Conservation (phyloP, 1,140 invertebrate species). For the Antheraea pernyi region DNA sequence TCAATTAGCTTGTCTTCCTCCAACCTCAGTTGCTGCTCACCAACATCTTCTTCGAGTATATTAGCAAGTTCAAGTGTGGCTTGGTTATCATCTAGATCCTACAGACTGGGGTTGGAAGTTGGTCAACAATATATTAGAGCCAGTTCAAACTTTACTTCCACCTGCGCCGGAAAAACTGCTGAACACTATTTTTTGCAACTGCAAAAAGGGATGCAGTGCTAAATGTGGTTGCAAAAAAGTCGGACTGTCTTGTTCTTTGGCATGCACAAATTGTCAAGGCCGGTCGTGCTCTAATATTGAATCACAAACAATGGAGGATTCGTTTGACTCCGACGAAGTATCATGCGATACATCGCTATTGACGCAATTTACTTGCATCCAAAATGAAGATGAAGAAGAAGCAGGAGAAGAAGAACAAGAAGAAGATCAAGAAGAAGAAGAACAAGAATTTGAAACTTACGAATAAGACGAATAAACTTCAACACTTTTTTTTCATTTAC, state of each 20-base stretch:
- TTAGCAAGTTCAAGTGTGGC: too few relatives aligned
- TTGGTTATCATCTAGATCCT: too few relatives aligned
- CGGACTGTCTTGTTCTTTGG: slow-evolving; percentile 36
- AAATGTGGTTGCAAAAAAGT: slow-evolving; percentile 12
- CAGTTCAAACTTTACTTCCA: too few relatives aligned
- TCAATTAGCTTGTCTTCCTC: too few relatives aligned
- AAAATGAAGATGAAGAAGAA: slow-evolving; percentile 28
- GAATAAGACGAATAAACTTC: slow-evolving; percentile 19
- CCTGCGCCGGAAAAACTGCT: too few relatives aligned
- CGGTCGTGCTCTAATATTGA: slow-evolving; percentile 35
- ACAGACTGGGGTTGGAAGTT: too few relatives aligned
- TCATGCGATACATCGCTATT: slow-evolving; percentile 13
- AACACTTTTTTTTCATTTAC: slow-evolving; percentile 29
- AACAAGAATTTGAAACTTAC: background rate
- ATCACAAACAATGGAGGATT: slow-evolving; percentile 24
- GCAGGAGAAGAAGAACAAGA: slow-evolving; percentile 14
- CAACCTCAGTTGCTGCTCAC: too few relatives aligned
- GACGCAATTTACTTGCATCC: slow-evolving; percentile 21
- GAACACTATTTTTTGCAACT: slow-evolving; percentile 9
- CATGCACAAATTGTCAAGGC: slow-evolving; percentile 36
- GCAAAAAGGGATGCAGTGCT: slow-evolving; percentile 13
- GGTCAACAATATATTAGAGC: too few relatives aligned
- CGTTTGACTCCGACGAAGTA: slow-evolving; percentile 25
- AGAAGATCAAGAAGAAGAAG: slow-evolving; percentile 10
- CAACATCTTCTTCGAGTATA: too few relatives aligned